A percentile compares a stretch with the other conserved stretches of the same genome.
phyloP scores from a whole-genome alignment of 2,888 invertebrate genomes.

The Xestoiulus laeticollis region DNA sequence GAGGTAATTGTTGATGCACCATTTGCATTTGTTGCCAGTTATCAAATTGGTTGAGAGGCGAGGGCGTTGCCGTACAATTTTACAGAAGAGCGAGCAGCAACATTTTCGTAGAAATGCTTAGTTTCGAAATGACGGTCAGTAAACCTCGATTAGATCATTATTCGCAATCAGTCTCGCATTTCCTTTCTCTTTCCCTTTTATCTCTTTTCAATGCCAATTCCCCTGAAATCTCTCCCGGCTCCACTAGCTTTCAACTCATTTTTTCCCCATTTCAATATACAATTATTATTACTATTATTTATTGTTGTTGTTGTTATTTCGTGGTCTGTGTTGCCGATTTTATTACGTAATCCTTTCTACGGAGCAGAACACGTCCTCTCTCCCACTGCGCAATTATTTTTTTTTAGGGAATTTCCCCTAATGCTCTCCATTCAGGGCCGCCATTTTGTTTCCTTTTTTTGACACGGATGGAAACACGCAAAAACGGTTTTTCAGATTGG shows the following conservation, averaged over 20 bases:
- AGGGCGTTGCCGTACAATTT: slow-evolving; percentile 25
- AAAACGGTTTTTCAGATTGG: too few species aligned
- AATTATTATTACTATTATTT: background rate
- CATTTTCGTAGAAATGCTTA: background rate
- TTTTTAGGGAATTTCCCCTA: background rate
- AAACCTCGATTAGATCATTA: slow-evolving; percentile 37
- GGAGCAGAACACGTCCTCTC: background rate
- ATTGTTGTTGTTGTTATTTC: slow-evolving; percentile 10
- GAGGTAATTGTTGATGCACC: background rate
- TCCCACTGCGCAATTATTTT: background rate
- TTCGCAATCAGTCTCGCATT: slow-evolving; percentile 28
- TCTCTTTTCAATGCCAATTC: background rate
- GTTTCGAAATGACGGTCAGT: slow-evolving; percentile 37
- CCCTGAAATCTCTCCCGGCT: background rate
- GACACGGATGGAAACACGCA: too few species aligned
- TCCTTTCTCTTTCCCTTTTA: slow-evolving; percentile 34
- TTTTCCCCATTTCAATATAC: background rate
- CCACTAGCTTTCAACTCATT: slow-evolving; percentile 8
- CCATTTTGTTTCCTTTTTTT: background rate
- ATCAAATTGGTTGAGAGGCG: background rate
- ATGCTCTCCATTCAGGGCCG: background rate
- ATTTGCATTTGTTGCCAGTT: background rate
- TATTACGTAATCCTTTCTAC: background rate
- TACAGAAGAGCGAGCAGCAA: background rate
- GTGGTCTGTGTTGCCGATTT: slow-evolving; percentile 3